Evolutionary conservation across 2,888 invertebrate genomes (phyloP), one percentile per base, ranked within the genome.

Genomic region (Drosophila lutescens): DNA sequence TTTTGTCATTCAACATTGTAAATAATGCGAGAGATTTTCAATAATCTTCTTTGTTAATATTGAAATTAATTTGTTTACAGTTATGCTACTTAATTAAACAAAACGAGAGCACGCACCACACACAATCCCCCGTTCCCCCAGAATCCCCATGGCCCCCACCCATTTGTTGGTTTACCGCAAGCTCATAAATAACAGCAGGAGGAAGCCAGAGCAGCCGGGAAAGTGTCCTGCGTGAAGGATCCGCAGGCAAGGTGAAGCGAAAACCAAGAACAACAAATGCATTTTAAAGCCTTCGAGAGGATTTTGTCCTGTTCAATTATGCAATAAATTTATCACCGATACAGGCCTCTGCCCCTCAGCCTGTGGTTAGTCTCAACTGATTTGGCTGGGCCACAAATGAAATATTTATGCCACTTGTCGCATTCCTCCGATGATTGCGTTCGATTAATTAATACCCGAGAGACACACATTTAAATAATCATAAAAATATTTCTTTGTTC

Each of bases 11-110:
- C 82, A 76, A 68, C 78, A 87, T 85, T 79, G 85, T 86, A 87
- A 86, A 86, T 86, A 85, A 88, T 87, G 87, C 76, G 79, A 84
- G 87, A 87, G 85, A 86, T 86, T 86, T 88, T 88, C 85, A 86
- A 88, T 86, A 86, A 86, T 87, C 85, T 86, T 87, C 85, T 88
- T 88, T 86, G 85, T 86, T 86, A 86, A 86, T 86, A 86, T 88
- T 86, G 86, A 88, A 88, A 86, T 86, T 88, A 88, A 86, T 86
- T 86, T 86, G 85, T 86, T 86, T 86, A 87, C 87, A 79, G 89
- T 88, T 87, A 74, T 87, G 85, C 89, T 79, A 88, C 85, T 86
- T 88, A 86, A 86, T 86, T 86, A 86, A 87, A 88, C 85, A 86
- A 77, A 88, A 76, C 77, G 77, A 60, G 60, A 66, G 65, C 71